These are phyloP conservation scores for Heterotis niloticus DNA, from an alignment of 2,113 vertebrate genomes.

Conservation along the genomic window DNA sequence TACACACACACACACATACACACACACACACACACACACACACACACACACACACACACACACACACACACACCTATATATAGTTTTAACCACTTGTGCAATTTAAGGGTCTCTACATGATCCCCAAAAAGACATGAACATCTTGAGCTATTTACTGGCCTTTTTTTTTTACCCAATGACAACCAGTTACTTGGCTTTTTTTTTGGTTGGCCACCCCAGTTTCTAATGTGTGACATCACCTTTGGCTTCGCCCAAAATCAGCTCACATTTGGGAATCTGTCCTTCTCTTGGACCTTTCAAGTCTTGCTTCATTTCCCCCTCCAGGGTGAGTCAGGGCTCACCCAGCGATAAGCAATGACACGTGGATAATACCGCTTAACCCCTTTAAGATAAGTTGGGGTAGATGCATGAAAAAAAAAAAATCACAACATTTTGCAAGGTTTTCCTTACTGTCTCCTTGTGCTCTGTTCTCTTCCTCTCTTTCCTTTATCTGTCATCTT, in stretches of 20 bases:
- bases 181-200: slow-evolving; percentile 26
- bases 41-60: too few relatives aligned
- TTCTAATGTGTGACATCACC: slow-evolving; percentile 29
- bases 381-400: neutral
- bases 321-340: neutral
- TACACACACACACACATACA: too few relatives aligned
- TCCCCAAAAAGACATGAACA: slow-evolving; percentile 16
- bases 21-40: too few relatives aligned
- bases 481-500: neutral
- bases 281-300: neutral
- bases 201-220: slow-evolving; percentile 23
- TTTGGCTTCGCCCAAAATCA: slow-evolving; percentile 26
- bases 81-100: neutral
- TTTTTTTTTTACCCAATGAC: slow-evolving; percentile 34
- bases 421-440: neutral
- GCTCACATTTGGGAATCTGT: slow-evolving; percentile 19
- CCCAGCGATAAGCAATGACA: neutral
- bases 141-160: slow-evolving; percentile 15
- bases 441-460: neutral
- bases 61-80: neutral
- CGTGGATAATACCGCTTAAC: neutral
- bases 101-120: slow-evolving; percentile 13
- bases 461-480: neutral
- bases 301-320: neutral
- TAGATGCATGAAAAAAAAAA: neutral